Evolutionary conservation across 2,888 invertebrate species (phyloP).

Genomic region (Timema podura): DNA sequence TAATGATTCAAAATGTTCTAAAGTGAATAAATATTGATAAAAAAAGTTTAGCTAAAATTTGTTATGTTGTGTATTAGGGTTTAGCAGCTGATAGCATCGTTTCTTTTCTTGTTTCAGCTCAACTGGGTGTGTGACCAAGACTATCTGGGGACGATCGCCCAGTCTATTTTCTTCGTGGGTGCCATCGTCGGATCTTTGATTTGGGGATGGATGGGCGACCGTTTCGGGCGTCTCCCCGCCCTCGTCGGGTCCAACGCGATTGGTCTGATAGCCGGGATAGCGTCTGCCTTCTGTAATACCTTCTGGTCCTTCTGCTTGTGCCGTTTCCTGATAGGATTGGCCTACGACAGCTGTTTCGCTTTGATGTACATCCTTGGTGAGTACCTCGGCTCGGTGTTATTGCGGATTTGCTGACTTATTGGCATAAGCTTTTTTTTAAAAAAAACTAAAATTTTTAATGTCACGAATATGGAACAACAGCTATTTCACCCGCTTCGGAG

Average conservation of each 20-base stretch:
- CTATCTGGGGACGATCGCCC: slow-evolving; percentile 70
- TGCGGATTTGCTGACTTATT: too few relatives aligned
- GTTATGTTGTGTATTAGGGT: neutral
- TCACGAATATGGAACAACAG: too few relatives aligned
- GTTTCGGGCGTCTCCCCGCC: slow-evolving; percentile 79
- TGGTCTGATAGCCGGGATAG: slow-evolving; percentile 65
- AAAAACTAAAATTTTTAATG: too few relatives aligned
- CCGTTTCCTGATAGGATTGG: slow-evolving; percentile 80
- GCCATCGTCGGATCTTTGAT: slow-evolving; percentile 81
- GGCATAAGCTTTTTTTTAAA: too few relatives aligned
- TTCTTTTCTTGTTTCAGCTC: slow-evolving; percentile 53
- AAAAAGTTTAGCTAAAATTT: too few relatives aligned
- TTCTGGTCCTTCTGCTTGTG: slow-evolving; percentile 77
- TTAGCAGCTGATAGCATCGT: too few relatives aligned
- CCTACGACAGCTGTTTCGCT: slow-evolving; percentile 86
- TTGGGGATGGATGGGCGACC: slow-evolving; percentile 84
- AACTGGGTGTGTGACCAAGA: slow-evolving; percentile 85
- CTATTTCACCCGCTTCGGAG: too few relatives aligned
- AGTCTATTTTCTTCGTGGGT: slow-evolving; percentile 83
- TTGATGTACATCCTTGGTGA: slow-evolving; percentile 92
- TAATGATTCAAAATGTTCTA: neutral
- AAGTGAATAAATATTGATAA: too few relatives aligned
- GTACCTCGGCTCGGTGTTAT: too few relatives aligned
- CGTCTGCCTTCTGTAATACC: slow-evolving; percentile 65
- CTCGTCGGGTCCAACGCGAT: slow-evolving; percentile 71